Evolutionary conservation across 2,797 vertebrate genomes (phyloP).

Genomic region (Channallabes apus): DNA sequence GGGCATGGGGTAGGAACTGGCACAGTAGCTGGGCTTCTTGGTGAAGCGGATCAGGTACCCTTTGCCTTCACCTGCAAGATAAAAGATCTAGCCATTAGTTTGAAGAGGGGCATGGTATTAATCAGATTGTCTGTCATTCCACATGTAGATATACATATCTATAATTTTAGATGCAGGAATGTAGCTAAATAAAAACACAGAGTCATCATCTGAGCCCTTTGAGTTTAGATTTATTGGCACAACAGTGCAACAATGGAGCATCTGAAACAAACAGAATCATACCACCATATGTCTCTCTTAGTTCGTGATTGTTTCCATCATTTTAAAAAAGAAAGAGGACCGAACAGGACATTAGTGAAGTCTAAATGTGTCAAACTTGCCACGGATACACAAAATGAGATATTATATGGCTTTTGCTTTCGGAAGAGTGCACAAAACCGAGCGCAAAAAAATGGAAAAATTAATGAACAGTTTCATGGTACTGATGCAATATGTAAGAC

Average conservation of each 20-base stretch:
- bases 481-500: conserved; percentile 20
- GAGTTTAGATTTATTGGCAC: conserved; percentile 69
- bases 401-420: conserved; percentile 33
- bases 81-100: conserved; percentile 34
- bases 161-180: neutral
- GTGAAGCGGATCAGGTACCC: conserved; percentile 67
- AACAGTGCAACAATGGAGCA: conserved; percentile 64
- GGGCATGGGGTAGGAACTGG: conserved; percentile 68
- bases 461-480: neutral
- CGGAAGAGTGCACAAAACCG: conserved; percentile 23
- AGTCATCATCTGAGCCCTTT: conserved; percentile 68
- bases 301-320: conserved; percentile 33
- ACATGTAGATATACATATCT: neutral
- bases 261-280: conserved; percentile 58
- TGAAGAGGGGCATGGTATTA: neutral
- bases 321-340: conserved; percentile 18
- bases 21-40: conserved; percentile 77
- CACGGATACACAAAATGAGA: conserved; percentile 17
- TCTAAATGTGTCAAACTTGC: conserved; percentile 16
- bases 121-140: neutral
- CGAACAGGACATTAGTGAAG: conserved; percentile 30
- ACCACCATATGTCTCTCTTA: conserved; percentile 49
- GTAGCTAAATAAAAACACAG: conserved; percentile 58
- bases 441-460: conserved; percentile 27
- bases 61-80: conserved; percentile 49